These are phyloP conservation scores for Megathymus violae DNA, from an alignment of 1,140 invertebrate species.

Conservation along the genomic window DNA sequence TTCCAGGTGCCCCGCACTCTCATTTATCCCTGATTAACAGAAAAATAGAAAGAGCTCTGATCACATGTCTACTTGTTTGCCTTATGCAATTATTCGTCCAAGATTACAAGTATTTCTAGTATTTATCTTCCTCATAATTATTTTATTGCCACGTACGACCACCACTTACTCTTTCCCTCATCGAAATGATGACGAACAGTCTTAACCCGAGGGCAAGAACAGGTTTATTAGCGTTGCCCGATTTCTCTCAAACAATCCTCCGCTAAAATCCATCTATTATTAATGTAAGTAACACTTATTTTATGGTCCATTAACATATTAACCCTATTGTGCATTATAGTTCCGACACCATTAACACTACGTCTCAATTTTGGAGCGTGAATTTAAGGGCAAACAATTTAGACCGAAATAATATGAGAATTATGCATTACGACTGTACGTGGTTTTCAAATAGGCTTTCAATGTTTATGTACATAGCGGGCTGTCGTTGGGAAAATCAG, in stretches of 20 bases:
- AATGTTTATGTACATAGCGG: constrained; percentile 10
- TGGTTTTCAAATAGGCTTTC: neutral
- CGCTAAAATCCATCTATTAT: neutral
- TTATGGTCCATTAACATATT: constrained; percentile 43
- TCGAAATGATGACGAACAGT: too few species aligned
- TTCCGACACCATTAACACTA: constrained; percentile 14
- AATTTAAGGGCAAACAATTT: constrained; percentile 39
- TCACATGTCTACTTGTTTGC: too few species aligned
- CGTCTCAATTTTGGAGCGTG: constrained; percentile 36
- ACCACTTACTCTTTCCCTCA: too few species aligned
- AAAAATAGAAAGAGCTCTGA: too few species aligned
- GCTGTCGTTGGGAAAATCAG: neutral
- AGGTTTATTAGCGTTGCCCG: neutral
- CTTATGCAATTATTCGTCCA: too few species aligned
- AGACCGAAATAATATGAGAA: constrained; percentile 5
- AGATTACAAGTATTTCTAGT: too few species aligned
- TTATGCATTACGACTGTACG: constrained; percentile 11
- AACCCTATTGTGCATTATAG: constrained; percentile 33
- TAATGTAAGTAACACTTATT: constrained; percentile 24
- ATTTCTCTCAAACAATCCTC: constrained; percentile 11
- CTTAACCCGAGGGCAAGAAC: neutral
- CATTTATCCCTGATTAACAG: too few species aligned
- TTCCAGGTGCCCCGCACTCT: too few species aligned
- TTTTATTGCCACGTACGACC: too few species aligned
- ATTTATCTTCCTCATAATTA: too few species aligned